Evolutionary conservation across 2,888 invertebrate species (phyloP), one percentile per base, ranked within the genome.

Genomic region (Harmothoe impar): DNA sequence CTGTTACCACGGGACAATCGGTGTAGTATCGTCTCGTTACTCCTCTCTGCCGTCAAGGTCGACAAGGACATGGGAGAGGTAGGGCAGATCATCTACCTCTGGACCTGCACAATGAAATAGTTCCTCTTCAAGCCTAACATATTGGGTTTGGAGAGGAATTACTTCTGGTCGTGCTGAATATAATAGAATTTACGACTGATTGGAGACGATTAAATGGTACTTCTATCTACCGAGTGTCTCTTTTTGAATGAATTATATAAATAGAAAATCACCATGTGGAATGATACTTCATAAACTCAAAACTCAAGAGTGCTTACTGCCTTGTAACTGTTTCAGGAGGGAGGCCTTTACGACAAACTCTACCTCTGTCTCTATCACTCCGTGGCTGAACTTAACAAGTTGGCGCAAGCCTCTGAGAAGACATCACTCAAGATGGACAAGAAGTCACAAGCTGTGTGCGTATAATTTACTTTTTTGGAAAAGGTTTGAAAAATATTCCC

Each of bases 31-130:
- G 94, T 94, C 52, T 94, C 93, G 84, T 91, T 95, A 31, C 92
- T 95, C 31, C 92, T 95, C 20, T 94, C 94, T 91, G 95, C 95
- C 78, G 94, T 95, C 35, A 95, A 95, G 91, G 92, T 95, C 7
- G 95, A 95, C 92, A 94, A 94, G 91, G 95, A 95, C 91, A 92
- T 93, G 35, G 94, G 94, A 91, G 93, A 94, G 94, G 95, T 95
- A 91, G 91, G 90, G n/a, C 81, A 12, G 17, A 10, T 43, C 43
- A 43, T 7, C 5, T 43, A 43, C 10, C 10, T 68, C n/a, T 54
- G n/a, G 7, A 7, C 25, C 12, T 23, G 78, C 29, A 15, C 23
- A 17, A 77, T n/a, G n/a, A n/a, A n/a, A n/a, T n/a, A n/a, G 20
- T 56, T 17, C 20, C 15, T 56, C 15, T 17, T 56, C 15, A 56